Percentiles rank a stretch among this genome's conserved stretches.
These are phyloP conservation scores for Orius insidiosus DNA, from an alignment of 1,140 invertebrate species.

Conservation along the genomic window DNA sequence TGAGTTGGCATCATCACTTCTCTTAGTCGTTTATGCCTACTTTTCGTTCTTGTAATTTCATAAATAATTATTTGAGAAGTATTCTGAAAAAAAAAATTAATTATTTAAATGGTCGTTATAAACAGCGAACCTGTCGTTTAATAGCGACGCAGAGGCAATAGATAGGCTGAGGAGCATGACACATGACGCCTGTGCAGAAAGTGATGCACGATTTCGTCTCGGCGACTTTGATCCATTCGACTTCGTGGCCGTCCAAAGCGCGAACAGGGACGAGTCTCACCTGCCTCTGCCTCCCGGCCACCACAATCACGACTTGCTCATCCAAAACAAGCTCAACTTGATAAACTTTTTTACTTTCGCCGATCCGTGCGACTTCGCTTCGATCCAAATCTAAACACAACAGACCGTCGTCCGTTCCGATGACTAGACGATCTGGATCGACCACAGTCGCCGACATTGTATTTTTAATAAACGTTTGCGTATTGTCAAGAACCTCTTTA, in stretches of 20 bases:
- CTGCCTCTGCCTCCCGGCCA: slow-evolving; percentile 82
- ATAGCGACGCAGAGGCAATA: slow-evolving; percentile 85
- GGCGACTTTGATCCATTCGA: slow-evolving; percentile 90
- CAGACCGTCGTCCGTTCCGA: slow-evolving; percentile 89
- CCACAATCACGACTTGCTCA: slow-evolving; percentile 74
- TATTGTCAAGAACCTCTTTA: slow-evolving; percentile 78
- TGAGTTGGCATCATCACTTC: slow-evolving; percentile 79
- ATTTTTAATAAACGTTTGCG: slow-evolving; percentile 65
- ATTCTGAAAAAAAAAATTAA: slow-evolving; percentile 31
- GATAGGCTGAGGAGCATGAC: slow-evolving; percentile 34
- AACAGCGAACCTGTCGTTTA: slow-evolving; percentile 58
- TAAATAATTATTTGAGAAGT: slow-evolving; percentile 71
- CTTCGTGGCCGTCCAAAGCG: slow-evolving; percentile 84
- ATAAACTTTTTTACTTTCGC: slow-evolving; percentile 74
- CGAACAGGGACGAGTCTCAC: slow-evolving; percentile 82
- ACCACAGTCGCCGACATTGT: slow-evolving; percentile 73
- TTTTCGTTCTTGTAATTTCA: slow-evolving; percentile 81
- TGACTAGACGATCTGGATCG: slow-evolving; percentile 70
- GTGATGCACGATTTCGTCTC: slow-evolving; percentile 76
- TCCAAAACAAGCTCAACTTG: slow-evolving; percentile 73
- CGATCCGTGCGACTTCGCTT: slow-evolving; percentile 64
- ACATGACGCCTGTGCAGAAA: slow-evolving; percentile 52
- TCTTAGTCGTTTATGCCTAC: slow-evolving; percentile 64
- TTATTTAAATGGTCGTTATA: no score
- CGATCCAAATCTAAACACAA: slow-evolving; percentile 89